These are phyloP conservation scores for Melipona bicolor DNA, from an alignment of 2,888 invertebrate species.

Conservation along the genomic window DNA sequence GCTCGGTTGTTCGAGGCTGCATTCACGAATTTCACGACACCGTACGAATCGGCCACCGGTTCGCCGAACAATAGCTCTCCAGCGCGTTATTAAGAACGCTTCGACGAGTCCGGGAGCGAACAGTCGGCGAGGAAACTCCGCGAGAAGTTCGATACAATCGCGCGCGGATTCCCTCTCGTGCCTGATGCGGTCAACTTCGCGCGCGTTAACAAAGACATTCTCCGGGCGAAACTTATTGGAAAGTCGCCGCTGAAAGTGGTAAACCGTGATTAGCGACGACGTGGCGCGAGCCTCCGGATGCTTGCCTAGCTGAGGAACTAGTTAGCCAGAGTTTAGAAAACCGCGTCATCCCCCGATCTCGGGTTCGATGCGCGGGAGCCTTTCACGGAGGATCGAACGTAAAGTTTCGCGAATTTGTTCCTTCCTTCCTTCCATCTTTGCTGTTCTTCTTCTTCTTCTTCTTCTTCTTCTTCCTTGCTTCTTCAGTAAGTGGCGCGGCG, in stretches of 20 bases:
- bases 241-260: conserved; percentile 40
- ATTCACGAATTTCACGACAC: conserved; percentile 9
- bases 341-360: neutral
- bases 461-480: neutral
- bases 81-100: conserved; percentile 46
- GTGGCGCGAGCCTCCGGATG: conserved; percentile 24
- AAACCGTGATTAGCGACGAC: conserved; percentile 48
- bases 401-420: conserved; percentile 23
- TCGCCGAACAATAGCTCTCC: conserved; percentile 1
- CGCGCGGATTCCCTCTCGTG: neutral
- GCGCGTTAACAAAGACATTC: conserved; percentile 51
- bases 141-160: conserved; percentile 46
- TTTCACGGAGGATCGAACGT: neutral
- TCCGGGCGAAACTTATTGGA: conserved; percentile 36
- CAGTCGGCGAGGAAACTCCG: conserved; percentile 13
- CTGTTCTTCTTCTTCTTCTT: neutral
- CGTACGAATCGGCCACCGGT: neutral
- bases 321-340: conserved; percentile 35
- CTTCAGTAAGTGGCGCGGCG: neutral
- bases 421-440: too few species aligned
- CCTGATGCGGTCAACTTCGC: conserved; percentile 49
- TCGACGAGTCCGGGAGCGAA: conserved; percentile 28
- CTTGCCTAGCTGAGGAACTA: neutral
- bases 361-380: neutral
- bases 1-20: neutral